phyloP scores from a whole-genome alignment of 2,113 vertebrate species.

The Vombatus ursinus region DNA sequence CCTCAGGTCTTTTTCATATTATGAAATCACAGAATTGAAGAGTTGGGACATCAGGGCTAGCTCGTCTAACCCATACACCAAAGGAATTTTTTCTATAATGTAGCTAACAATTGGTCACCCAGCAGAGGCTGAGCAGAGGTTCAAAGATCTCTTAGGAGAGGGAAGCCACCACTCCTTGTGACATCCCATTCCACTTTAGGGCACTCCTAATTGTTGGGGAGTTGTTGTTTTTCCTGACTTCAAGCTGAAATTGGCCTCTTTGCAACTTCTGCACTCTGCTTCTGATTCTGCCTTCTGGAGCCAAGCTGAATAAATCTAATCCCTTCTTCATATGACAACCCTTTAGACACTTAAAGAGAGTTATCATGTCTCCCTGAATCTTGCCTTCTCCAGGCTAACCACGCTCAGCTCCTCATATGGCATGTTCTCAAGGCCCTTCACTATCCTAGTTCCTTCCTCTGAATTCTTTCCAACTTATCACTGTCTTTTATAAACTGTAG shows the following conservation, averaged over 20 bases:
- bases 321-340: no score
- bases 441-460: no score
- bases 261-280: not conserved
- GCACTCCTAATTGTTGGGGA: not conserved
- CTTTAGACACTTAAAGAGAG: no score
- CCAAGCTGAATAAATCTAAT: no score
- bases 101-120: not conserved
- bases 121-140: not conserved
- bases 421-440: no score
- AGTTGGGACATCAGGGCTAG: not conserved
- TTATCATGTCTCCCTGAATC: no score
- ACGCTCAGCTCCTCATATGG: no score
- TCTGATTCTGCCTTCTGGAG: no score
- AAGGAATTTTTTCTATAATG: not conserved
- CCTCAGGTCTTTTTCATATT: not conserved
- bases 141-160: not conserved
- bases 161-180: not conserved
- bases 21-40: not conserved
- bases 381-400: no score
- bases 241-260: not conserved
- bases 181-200: not conserved
- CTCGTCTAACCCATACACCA: not conserved
- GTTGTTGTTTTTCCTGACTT: not conserved
- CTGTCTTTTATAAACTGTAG: no score
- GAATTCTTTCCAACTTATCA: no score